Evolutionary conservation across 1,140 invertebrate genomes (phyloP), one percentile per base, ranked within the genome.

Genomic region (Nasonia giraulti): DNA sequence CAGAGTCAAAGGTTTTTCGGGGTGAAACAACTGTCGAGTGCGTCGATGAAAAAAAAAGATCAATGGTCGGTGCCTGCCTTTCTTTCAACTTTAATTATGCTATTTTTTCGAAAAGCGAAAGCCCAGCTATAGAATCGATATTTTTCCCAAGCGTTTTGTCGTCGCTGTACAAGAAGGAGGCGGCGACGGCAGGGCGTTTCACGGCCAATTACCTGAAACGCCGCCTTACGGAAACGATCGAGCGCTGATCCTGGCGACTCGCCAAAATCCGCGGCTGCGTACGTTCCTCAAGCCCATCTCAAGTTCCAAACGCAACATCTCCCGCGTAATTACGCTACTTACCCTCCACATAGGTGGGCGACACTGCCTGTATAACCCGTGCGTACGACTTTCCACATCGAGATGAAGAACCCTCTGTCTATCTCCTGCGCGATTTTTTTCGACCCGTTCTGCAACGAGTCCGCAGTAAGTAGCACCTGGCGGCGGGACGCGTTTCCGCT

Each of bases 201-300:
- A 90, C 87, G 86, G 86, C 87, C 88, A 90, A 90, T 90, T 90
- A 89, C 87, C 89, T 89, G 88, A 90, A 89, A 90, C 81, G 81
- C 82, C 82, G 83, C 87, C 88, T 90, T 89, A 87, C 85, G 82
- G 74, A 81, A 83, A 50, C 11, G 44, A 75, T 40, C 68, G 62
- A 80, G 73, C 55, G 71, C n/a, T 44, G 84, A 88, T 89, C 88
- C 87, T 89, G 88, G 88, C 89, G 85, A 75, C 17, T 82, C 89
- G 87, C 89, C 89, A 89, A 88, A 87, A 87, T 87, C 85, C 27
- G 2, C 14, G 8, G 12, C 12, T 71, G 40, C 37, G 23, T 44
- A 68, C 40, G 55, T 76, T 83, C n/a, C 40, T 68, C 55, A n/a
- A n/a, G 6, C 23, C 62, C 75, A 78, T 83, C 82, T n/a, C n/a